Conservation (phyloP, 2,113 vertebrate genomes). For the Myrmecophaga tridactyla region DNA sequence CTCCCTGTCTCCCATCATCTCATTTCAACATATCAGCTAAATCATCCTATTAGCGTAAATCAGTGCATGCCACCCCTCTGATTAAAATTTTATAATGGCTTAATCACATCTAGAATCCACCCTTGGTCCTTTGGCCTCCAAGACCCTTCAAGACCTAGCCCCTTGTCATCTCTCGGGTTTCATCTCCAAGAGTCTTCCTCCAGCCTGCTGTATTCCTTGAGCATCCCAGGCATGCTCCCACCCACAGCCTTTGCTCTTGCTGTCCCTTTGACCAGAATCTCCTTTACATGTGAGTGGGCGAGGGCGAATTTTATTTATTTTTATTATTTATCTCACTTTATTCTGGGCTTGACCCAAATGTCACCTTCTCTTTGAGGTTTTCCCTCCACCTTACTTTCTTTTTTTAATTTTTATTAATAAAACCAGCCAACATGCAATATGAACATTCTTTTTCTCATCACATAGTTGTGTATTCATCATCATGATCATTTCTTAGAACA, state of each 20-base stretch:
- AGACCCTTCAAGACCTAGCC: neutral
- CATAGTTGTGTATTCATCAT: too few relatives aligned
- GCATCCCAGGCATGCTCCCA: too few relatives aligned
- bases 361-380: neutral
- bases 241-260: neutral
- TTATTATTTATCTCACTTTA: fast-evolving
- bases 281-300: neutral
- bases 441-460: too few relatives aligned
- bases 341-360: neutral
- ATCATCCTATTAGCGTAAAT: neutral
- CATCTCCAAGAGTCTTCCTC: neutral
- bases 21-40: neutral
- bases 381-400: neutral
- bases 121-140: neutral
- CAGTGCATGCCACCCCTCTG: neutral
- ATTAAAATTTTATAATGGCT: neutral
- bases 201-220: neutral
- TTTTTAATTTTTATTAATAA: too few relatives aligned
- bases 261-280: neutral
- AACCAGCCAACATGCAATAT: too few relatives aligned
- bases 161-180: neutral
- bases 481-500: too few relatives aligned
- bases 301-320: neutral
- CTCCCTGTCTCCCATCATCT: neutral
- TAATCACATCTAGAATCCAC: neutral